Conservation (phyloP, 2,797 vertebrate species). For the Columba guinea region DNA sequence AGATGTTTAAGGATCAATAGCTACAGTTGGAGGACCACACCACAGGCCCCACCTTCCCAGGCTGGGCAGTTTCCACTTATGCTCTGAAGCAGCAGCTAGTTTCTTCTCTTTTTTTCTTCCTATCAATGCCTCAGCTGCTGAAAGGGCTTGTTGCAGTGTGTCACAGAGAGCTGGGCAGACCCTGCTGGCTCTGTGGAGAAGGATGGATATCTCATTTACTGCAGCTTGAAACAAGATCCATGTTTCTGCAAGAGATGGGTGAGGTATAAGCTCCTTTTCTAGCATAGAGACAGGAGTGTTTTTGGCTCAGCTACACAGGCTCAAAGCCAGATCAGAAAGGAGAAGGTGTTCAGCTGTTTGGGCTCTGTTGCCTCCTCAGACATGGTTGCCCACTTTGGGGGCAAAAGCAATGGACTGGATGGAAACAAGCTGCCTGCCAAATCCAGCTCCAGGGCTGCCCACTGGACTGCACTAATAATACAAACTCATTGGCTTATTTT, state of each 20-base stretch:
- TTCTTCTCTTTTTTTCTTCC: neutral
- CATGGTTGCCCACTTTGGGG: neutral
- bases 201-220: neutral
- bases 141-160: neutral
- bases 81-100: neutral
- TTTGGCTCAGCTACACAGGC: neutral
- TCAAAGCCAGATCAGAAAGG: neutral
- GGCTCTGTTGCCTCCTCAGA: neutral
- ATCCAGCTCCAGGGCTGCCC: neutral
- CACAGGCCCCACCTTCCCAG: neutral
- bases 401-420: neutral
- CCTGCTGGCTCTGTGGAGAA: neutral
- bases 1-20: neutral
- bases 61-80: neutral
- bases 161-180: neutral
- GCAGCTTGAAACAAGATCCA: neutral
- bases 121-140: neutral
- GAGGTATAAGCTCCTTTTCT: neutral
- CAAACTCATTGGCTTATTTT: neutral
- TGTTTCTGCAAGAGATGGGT: neutral
- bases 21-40: neutral
- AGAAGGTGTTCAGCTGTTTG: fast-evolving
- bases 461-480: neutral
- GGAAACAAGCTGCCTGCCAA: neutral
- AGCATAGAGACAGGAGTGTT: neutral